Percentiles rank a stretch among this genome's conserved stretches.
phyloP scores from a whole-genome alignment of 1,140 invertebrate genomes.

The Paraescarpia echinospica region DNA sequence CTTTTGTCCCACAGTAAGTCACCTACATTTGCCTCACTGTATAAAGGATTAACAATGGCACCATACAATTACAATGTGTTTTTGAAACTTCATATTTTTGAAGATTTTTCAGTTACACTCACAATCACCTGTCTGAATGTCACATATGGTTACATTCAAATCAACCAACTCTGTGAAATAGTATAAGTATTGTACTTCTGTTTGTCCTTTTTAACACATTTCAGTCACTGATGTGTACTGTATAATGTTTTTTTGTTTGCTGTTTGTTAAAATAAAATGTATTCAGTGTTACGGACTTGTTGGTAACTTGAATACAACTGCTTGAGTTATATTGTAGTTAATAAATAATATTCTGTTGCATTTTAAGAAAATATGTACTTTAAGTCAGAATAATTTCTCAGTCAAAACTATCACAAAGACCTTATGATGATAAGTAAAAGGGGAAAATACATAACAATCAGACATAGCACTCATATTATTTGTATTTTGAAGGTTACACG shows the following conservation, averaged over 20 bases:
- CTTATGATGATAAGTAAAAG: neutral
- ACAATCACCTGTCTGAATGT: neutral
- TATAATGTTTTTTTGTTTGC: no score
- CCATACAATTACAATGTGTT: no score
- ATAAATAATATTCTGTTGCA: neutral
- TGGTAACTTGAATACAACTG: neutral
- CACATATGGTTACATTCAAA: neutral
- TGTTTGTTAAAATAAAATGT: no score
- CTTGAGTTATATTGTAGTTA: neutral
- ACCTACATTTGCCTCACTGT: neutral
- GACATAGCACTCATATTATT: neutral
- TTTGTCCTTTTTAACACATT: no score
- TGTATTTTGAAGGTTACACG: neutral
- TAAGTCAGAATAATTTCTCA: neutral
- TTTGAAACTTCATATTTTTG: neutral
- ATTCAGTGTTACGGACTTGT: neutral
- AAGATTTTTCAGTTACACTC: neutral
- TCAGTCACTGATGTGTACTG: no score
- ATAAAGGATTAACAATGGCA: no score
- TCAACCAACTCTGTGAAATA: neutral
- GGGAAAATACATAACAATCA: neutral
- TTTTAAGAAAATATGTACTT: neutral
- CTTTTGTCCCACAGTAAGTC: neutral
- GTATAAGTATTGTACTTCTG: neutral
- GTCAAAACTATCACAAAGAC: neutral